A percentile compares a stretch with the other conserved stretches of the same genome.
phyloP scores from a whole-genome alignment of 2,888 invertebrate species.

The Apodemia hepburni region DNA sequence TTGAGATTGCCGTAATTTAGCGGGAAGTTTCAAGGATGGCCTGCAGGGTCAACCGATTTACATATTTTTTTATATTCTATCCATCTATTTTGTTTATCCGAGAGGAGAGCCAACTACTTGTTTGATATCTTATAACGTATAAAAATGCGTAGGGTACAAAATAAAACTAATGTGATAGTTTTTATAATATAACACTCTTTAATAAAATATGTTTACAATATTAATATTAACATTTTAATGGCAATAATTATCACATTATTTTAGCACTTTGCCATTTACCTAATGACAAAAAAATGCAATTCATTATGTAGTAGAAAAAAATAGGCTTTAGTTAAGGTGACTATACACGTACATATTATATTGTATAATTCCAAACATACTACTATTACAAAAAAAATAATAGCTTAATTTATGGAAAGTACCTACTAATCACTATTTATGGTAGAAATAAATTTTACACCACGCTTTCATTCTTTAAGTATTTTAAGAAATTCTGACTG shows the following conservation, averaged over 20 bases:
- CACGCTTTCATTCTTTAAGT: no score
- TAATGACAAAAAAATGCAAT: conserved; percentile 23
- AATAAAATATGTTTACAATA: conserved; percentile 38
- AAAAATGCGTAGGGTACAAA: background rate
- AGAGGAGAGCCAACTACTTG: no score
- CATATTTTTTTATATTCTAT: no score
- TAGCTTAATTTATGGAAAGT: background rate
- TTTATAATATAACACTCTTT: conserved; percentile 37
- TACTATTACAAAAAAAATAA: background rate
- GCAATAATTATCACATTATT: conserved; percentile 62
- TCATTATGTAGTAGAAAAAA: conserved; percentile 1
- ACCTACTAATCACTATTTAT: no score
- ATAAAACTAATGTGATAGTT: conserved; percentile 26
- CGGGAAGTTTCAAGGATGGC: no score
- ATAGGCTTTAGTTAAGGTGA: background rate
- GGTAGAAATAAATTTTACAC: no score
- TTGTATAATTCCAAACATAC: background rate
- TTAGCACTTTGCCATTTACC: conserved; percentile 12
- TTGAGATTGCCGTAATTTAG: no score
- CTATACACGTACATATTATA: background rate
- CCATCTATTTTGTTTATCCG: no score
- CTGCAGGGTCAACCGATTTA: no score
- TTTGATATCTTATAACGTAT: no score
- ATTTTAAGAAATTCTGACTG: no score
- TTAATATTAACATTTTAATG: conserved; percentile 62